Base-by-base conservation (phyloP, 2,113 vertebrate genomes). In the Ceyx cyanopectus region DNA sequence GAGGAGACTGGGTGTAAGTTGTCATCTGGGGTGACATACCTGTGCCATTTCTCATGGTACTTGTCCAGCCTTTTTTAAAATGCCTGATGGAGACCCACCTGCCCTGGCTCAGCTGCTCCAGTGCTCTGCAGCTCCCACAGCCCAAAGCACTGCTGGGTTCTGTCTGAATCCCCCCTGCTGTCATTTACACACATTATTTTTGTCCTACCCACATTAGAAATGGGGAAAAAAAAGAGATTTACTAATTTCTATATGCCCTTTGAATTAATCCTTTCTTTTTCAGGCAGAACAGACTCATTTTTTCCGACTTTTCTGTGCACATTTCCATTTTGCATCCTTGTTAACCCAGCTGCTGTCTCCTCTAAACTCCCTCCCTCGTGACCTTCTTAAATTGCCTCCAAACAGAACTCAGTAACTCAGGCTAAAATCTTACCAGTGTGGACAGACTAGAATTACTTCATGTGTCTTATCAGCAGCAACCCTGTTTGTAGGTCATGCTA, bases 381-480 rank as follows among this genome's bases (percentile, higher is more conserved):
- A 67, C 37, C 50, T 69, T 76, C 61, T 84, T 78, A 94, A 92
- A 92, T 54, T 94, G 32, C 10, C 24, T 92, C 27, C 74, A 68
- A 87, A 78, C 12, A 51, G 56, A 87, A 70, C 0, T 2, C 24
- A 75, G 43, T 32, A 72, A 63, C 34, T 89, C 77, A 81, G 60
- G 27, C 43, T 81, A 78, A 83, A 91, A 70, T 45, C 41, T 66
- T 66, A 29, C 34, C 69, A 19, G 29, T 34, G 34, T 74, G 61
- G 32, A 50, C 41, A 46, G 32, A 70, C 56, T 66, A 53, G 40
- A 92, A 60, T 91, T 91, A 70, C 22, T 92, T 82, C 43, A 20
- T 19, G 4, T 40, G 7, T 30, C 68, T 84, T 94, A 81, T 4
- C 78, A 91, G 69, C 46, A 30, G 8, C 32, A 50, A 19, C 62